Evolutionary conservation across 2,113 vertebrate genomes (phyloP), one percentile per base, ranked within the genome.

Genomic region (Piprites chloris): DNA sequence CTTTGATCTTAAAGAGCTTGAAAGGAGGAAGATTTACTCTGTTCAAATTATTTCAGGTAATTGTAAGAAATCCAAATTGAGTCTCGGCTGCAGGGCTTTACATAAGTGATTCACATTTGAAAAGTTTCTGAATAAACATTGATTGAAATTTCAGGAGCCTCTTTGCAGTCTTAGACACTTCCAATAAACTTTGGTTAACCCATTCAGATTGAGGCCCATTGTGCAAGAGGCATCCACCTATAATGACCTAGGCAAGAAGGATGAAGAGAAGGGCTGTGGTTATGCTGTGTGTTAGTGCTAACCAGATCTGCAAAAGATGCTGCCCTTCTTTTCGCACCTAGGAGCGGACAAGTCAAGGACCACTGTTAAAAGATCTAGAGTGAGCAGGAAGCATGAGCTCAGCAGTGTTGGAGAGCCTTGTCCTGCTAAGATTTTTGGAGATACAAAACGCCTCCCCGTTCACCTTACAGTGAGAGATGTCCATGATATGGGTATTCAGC

Each of bases 1-100:
- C 95, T 98, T 97, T 97, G 95, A 97, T 97, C 91, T 97, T 97
- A 88, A 97, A 95, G 92, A 94, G 63, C 61, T 90, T 98, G 61
- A 92, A 93, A 96, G 87, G 66, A 76, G 39, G 82, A 32, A 95
- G 90, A 78, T 95, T 92, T 77, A 84, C 84, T 95, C 52, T 62
- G 71, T 93, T 97, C 72, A 96, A 89, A 96, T 87, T 68, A 49
- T 90, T 93, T 89, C 87, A 94, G 89, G 97, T 95, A 96, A 95
- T 94, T 96, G 52, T 89, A 85, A 95, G 93, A 95, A 95, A 97
- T 96, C 89, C 5, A 16, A 97, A 95, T 94, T 96, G 96, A 95
- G 95, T 96, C 69, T 96, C 12, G 14, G 61, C 90, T 97, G 42
- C 62, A 55, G 68, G 74, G 83, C 90, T 97, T 96, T 89, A 42